Conservation (phyloP, 2,113 vertebrate genomes). For the Trochalopteron elliotii region DNA sequence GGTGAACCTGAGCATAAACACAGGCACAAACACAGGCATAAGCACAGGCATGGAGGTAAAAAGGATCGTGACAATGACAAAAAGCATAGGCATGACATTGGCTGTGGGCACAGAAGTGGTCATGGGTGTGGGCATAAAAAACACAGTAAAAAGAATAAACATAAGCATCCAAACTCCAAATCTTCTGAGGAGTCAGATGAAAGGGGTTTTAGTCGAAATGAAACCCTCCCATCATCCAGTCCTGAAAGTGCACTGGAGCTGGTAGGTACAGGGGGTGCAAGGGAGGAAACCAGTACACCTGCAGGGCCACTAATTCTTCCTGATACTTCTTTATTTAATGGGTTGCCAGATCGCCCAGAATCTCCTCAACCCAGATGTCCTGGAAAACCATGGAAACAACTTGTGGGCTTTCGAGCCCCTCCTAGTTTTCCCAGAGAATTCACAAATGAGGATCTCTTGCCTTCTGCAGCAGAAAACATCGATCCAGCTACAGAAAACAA, state of each 20-base stretch:
- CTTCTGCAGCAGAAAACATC: neutral
- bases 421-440: neutral
- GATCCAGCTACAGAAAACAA: neutral
- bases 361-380: conserved; percentile 77
- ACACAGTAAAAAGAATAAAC: conserved; percentile 4
- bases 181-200: conserved; percentile 75
- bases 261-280: neutral
- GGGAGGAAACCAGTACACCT: neutral
- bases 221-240: neutral
- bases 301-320: neutral
- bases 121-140: conserved; percentile 24
- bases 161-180: neutral
- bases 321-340: conserved; percentile 26
- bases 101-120: neutral
- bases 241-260: neutral
- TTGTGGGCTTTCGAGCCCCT: neutral
- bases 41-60: neutral
- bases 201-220: neutral
- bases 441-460: conserved; percentile 34
- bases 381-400: conserved; percentile 83
- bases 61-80: neutral
- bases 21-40: neutral
- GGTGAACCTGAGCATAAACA: neutral
- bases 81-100: neutral
- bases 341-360: conserved; percentile 48